Percentiles rank a stretch among this genome's conserved stretches.
Evolutionary conservation across 2,113 vertebrate genomes (phyloP).

Genomic region (Anas platyrhynchos): DNA sequence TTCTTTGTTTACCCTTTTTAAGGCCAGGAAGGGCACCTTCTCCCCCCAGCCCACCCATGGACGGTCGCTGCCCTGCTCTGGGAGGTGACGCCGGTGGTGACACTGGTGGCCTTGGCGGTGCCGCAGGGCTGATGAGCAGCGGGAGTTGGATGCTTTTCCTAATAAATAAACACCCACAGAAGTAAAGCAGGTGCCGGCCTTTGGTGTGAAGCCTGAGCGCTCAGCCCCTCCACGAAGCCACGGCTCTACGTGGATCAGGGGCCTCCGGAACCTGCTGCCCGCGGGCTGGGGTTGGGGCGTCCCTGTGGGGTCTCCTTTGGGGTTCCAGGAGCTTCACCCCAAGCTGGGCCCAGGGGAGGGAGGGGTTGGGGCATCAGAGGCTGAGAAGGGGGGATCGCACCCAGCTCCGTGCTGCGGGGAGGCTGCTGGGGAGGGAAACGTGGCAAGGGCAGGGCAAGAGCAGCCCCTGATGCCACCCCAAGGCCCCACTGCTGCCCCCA

Average conservation of each 20-base stretch:
- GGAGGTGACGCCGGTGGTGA: background rate
- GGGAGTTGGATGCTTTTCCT: slow-evolving; percentile 18
- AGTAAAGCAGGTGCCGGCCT: background rate
- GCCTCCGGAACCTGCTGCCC: background rate
- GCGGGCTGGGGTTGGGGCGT: background rate
- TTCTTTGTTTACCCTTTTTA: background rate
- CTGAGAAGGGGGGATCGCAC: background rate
- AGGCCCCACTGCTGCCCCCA: background rate
- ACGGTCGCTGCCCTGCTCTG: fast-evolving
- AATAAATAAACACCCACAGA: background rate
- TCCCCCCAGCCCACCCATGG: background rate
- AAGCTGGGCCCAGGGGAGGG: background rate
- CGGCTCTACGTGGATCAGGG: fast-evolving
- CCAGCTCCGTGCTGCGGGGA: background rate
- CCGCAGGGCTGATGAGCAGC: fast-evolving
- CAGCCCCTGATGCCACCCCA: no score
- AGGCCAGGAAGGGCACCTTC: background rate
- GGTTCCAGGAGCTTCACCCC: background rate
- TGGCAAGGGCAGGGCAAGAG: background rate
- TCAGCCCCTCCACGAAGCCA: fast-evolving
- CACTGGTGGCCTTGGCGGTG: background rate
- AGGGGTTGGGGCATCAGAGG: background rate
- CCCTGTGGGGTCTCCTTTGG: background rate
- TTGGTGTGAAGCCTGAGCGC: fast-evolving
- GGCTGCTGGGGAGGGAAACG: background rate